These are phyloP conservation scores for Cordilura impudica DNA, from an alignment of 2,888 invertebrate genomes.

Conservation along the genomic window DNA sequence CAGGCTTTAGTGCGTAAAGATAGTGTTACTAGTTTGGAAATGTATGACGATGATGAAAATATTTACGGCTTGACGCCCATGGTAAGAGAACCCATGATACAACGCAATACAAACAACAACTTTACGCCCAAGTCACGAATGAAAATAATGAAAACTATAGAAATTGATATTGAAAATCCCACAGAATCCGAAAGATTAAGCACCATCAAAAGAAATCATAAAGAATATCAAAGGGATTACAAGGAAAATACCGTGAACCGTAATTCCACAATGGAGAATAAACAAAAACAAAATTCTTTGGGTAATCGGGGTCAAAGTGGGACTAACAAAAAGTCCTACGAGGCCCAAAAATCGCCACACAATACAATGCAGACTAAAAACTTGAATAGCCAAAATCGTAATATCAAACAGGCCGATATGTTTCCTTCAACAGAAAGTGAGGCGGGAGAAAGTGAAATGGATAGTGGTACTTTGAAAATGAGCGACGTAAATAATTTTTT, in stretches of 20 bases:
- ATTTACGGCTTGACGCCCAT: constrained; percentile 73
- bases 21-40: constrained; percentile 73
- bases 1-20: constrained; percentile 69
- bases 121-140: constrained; percentile 75
- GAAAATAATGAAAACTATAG: constrained; percentile 77
- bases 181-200: constrained; percentile 71
- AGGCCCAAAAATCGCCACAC: constrained; percentile 23
- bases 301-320: constrained; percentile 13
- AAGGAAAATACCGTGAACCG: constrained; percentile 50
- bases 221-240: constrained; percentile 65
- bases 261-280: constrained; percentile 20
- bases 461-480: constrained; percentile 76
- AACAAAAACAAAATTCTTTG: constrained; percentile 39
- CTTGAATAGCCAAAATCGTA: constrained; percentile 30
- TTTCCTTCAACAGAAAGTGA: constrained; percentile 71
- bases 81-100: constrained; percentile 55
- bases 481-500: constrained; percentile 81
- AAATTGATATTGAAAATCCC: constrained; percentile 75
- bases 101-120: constrained; percentile 50
- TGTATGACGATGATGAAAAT: constrained; percentile 74
- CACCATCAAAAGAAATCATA: constrained; percentile 71
- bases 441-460: constrained; percentile 73
- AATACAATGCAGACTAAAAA: constrained; percentile 30
- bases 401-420: constrained; percentile 59
- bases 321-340: constrained; percentile 50